Evolutionary conservation across 2,113 vertebrate species (phyloP).

Genomic region (Hippocampus abdominalis): DNA sequence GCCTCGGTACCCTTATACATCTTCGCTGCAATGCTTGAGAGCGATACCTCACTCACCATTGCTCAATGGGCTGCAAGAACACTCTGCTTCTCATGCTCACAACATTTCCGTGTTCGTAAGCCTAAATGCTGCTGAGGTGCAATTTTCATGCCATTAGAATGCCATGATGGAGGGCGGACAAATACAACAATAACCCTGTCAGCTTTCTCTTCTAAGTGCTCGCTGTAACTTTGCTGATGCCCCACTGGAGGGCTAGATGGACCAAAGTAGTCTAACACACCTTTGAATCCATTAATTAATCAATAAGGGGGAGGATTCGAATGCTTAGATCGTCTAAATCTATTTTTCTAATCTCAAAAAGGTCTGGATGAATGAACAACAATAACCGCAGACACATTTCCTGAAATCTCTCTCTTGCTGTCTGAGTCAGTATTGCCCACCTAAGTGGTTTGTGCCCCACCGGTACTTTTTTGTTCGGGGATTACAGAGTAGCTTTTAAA

Average conservation of each 20-base stretch:
- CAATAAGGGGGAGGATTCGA: neutral
- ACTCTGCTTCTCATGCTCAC: neutral
- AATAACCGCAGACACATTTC: neutral
- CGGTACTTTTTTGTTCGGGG: neutral
- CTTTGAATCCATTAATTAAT: neutral
- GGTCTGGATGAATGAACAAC: neutral
- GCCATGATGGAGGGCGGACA: neutral
- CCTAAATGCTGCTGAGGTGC: neutral
- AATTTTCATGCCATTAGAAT: neutral
- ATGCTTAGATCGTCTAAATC: neutral
- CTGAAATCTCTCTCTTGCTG: too few relatives aligned
- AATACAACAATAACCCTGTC: neutral
- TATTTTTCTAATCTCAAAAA: neutral
- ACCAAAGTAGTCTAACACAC: neutral
- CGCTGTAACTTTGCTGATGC: neutral
- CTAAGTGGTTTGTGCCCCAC: too few relatives aligned
- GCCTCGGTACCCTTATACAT: neutral
- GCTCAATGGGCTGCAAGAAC: neutral
- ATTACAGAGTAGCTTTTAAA: neutral
- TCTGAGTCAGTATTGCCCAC: too few relatives aligned
- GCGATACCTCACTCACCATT: neutral
- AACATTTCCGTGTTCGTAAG: neutral
- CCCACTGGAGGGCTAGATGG: neutral
- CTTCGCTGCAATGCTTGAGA: neutral
- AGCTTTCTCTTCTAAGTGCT: neutral